These are phyloP conservation scores for Poeciliopsis prolifica DNA, from an alignment of 2,113 vertebrate genomes.

Conservation along the genomic window DNA sequence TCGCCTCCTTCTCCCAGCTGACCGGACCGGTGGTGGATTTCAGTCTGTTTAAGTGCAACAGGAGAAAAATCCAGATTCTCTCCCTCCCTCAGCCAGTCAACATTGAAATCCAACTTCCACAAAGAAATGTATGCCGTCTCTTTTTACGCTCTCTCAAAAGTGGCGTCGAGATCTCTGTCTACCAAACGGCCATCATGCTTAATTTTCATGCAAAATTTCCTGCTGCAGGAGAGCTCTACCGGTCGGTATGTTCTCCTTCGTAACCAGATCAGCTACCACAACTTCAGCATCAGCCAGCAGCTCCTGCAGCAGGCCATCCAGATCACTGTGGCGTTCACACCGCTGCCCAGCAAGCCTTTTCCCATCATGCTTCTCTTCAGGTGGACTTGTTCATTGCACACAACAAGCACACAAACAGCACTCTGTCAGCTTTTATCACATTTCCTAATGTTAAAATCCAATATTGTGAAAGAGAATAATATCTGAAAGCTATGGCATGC, in stretches of 20 bases:
- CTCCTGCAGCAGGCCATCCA: conserved; percentile 72
- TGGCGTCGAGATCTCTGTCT: background rate
- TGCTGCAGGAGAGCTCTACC: conserved; percentile 33
- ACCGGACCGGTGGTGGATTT: conserved; percentile 69
- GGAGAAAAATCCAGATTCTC: conserved; percentile 68
- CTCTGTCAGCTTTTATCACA: background rate
- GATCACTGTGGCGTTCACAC: conserved; percentile 74
- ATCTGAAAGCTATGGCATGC: too few species aligned
- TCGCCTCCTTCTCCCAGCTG: conserved; percentile 63
- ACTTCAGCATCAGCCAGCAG: conserved; percentile 72
- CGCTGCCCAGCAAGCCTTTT: conserved; percentile 58
- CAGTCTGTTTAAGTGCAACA: conserved; percentile 77
- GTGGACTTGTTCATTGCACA: conserved; percentile 53
- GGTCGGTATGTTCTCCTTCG: conserved; percentile 54
- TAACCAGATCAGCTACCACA: conserved; percentile 76
- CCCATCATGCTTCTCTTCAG: conserved; percentile 84
- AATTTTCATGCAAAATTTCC: background rate
- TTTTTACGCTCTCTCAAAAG: background rate
- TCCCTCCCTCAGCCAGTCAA: conserved; percentile 71
- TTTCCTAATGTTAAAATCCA: too few species aligned
- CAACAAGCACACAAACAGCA: background rate
- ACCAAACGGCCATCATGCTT: background rate
- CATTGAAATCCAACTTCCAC: conserved; percentile 66
- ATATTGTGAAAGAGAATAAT: too few species aligned
- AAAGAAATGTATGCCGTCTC: conserved; percentile 57